Evolutionary conservation across 1,140 invertebrate species (phyloP).

Genomic region (Zelostemma sp.): DNA sequence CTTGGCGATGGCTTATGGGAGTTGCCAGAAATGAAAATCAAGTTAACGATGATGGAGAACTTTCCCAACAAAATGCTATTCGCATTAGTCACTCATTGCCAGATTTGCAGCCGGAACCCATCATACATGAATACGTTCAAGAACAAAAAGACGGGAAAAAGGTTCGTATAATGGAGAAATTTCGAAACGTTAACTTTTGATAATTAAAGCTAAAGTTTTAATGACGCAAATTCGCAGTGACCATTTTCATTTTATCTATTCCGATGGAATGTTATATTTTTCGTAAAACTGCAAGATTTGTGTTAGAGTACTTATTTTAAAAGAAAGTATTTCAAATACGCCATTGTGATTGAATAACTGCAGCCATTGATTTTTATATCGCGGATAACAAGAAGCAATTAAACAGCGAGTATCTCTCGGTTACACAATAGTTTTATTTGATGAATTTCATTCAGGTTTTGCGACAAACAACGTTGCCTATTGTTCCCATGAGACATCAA

Average conservation of each 20-base stretch:
- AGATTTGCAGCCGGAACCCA: conserved; percentile 78
- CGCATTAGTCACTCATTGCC: conserved; percentile 82
- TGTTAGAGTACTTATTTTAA: background rate
- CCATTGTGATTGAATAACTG: background rate
- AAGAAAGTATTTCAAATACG: background rate
- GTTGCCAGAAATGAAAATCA: conserved; percentile 69
- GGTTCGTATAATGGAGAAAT: conserved; percentile 64
- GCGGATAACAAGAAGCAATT: background rate
- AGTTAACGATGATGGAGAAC: conserved; percentile 72
- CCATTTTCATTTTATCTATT: too few species aligned
- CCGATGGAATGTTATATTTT: too few species aligned
- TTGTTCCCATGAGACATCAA: conserved; percentile 83
- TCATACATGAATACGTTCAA: conserved; percentile 80
- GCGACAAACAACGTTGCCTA: conserved; percentile 84
- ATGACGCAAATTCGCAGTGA: background rate
- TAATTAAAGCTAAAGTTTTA: background rate
- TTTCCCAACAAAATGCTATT: conserved; percentile 76
- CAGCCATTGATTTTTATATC: background rate
- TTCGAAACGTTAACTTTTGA: background rate
- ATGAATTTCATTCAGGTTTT: conserved; percentile 71
- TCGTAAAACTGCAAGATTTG: too few species aligned
- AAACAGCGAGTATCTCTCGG: background rate
- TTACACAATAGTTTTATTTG: conserved; percentile 2
- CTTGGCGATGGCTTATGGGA: conserved; percentile 78
- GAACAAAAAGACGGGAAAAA: conserved; percentile 80